Evolutionary conservation across 2,113 vertebrate genomes (phyloP).

Genomic region (Notarius lentiginosus): DNA sequence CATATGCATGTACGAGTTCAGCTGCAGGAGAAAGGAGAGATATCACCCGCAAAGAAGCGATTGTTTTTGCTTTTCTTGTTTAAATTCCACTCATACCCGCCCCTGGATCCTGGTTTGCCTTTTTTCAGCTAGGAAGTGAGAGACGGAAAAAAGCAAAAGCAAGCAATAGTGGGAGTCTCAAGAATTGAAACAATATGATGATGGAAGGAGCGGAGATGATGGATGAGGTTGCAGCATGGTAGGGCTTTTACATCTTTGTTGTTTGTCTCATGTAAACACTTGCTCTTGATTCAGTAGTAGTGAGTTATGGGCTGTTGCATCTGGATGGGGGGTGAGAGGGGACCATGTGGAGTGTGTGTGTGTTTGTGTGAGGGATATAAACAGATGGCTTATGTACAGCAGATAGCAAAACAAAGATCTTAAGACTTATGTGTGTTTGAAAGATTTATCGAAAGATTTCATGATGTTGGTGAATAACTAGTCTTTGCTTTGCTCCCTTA

Average conservation of each 20-base stretch:
- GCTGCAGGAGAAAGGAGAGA: slow-evolving; percentile 56
- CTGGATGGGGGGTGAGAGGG: slow-evolving; percentile 23
- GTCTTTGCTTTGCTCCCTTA: not conserved
- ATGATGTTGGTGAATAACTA: slow-evolving; percentile 42
- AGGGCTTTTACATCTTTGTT: slow-evolving; percentile 15
- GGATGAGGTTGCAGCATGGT: slow-evolving; percentile 40
- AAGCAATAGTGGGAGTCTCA: slow-evolving; percentile 4
- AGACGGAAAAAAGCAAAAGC: slow-evolving; percentile 10
- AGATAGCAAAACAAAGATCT: too few relatives aligned
- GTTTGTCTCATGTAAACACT: not conserved
- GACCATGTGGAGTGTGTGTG: slow-evolving; percentile 20
- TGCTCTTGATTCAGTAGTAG: slow-evolving; percentile 4
- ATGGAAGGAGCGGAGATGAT: slow-evolving; percentile 28
- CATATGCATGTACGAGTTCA: slow-evolving; percentile 60
- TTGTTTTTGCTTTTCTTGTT: slow-evolving; percentile 60
- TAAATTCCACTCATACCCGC: slow-evolving; percentile 64
- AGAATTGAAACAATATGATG: not conserved
- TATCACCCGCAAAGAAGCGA: slow-evolving; percentile 53
- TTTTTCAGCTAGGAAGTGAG: slow-evolving; percentile 28
- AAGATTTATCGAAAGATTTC: not conserved
- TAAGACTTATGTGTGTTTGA: slow-evolving; percentile 6
- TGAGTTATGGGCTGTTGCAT: slow-evolving; percentile 4
- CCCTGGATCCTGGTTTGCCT: slow-evolving; percentile 49
- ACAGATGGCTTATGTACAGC: too few relatives aligned
- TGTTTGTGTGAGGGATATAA: slow-evolving; percentile 12